Evolutionary conservation across 2,797 vertebrate genomes (phyloP).

Genomic region (Bovichtus diacanthus): DNA sequence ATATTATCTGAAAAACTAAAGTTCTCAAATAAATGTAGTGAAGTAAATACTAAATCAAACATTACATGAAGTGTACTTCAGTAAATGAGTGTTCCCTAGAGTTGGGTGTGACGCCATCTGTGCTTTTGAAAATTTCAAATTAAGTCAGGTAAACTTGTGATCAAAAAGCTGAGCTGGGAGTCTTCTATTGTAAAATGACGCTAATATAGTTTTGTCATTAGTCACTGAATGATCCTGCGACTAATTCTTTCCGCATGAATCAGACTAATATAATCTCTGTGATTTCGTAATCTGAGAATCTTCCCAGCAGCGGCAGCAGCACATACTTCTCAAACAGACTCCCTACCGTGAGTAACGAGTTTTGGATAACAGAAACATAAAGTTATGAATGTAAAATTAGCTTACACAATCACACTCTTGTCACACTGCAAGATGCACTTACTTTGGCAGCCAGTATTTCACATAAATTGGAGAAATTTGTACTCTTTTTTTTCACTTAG

Average conservation of each 20-base stretch:
- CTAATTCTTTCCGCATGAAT: neutral
- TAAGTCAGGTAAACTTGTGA: neutral
- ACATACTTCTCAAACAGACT: neutral
- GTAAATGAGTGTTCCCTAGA: no score
- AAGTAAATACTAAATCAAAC: no score
- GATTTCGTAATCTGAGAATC: conserved; percentile 19
- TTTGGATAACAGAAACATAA: neutral
- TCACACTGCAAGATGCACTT: no score
- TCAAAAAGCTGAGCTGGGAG: neutral
- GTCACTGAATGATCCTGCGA: neutral
- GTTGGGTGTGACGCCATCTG: neutral
- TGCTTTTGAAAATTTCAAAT: neutral
- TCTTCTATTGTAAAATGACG: neutral
- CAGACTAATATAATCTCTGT: neutral
- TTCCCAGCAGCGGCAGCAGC: neutral
- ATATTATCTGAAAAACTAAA: neutral
- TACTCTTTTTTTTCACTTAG: neutral
- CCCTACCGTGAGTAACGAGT: neutral
- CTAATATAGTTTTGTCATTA: neutral
- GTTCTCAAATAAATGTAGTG: neutral
- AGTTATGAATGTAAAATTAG: neutral
- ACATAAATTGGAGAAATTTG: neutral
- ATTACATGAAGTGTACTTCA: no score
- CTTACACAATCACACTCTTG: neutral
- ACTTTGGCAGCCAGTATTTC: neutral